Conservation (phyloP, 92 coral and sea anemone species). For the Palythoa caribaeorum region DNA sequence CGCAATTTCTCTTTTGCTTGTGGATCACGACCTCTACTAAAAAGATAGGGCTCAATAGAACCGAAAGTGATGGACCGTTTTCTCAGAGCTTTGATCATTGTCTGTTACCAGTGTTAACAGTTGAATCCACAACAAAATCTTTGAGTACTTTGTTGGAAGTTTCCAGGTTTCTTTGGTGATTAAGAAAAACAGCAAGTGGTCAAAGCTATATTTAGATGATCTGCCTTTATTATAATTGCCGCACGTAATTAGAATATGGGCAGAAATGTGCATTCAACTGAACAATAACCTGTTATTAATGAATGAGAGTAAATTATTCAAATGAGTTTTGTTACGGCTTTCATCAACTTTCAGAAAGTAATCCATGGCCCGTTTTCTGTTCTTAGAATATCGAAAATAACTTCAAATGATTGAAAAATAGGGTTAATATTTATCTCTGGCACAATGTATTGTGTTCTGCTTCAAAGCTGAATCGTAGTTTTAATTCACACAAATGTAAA, state of each 20-base stretch:
- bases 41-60: slow-evolving; percentile 74
- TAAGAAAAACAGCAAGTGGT: neutral
- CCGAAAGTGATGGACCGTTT: slow-evolving; percentile 81
- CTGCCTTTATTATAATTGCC: neutral
- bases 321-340: neutral
- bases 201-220: neutral
- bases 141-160: neutral
- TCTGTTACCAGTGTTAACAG: neutral
- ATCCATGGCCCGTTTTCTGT: neutral
- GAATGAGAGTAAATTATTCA: slow-evolving; percentile 6
- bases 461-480: neutral
- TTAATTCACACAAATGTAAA: neutral
- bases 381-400: neutral
- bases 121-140: neutral
- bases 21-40: slow-evolving; percentile 39
- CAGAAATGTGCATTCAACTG: neutral
- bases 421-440: neutral
- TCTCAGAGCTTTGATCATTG: slow-evolving; percentile 53
- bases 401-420: neutral
- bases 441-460: neutral
- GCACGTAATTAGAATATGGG: slow-evolving; percentile 6
- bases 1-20: slow-evolving; percentile 65
- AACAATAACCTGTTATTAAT: neutral
- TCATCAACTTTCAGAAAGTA: neutral
- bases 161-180: neutral